phyloP scores from a whole-genome alignment of 2,888 invertebrate species.

The Torymus aiolomorphi region DNA sequence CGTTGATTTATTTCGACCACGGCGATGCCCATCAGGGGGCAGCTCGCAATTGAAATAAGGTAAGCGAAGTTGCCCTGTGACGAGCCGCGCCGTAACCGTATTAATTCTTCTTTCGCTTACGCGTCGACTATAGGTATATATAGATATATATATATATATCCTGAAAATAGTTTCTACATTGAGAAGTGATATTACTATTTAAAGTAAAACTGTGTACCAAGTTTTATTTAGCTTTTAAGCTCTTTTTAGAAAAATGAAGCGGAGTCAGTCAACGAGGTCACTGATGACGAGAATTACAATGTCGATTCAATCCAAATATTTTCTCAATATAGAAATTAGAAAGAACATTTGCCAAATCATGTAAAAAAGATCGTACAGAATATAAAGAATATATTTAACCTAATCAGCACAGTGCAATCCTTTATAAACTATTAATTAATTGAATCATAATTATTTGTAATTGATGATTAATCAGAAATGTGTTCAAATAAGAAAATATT shows the following conservation, averaged over 20 bases:
- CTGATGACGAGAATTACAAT: too few relatives aligned
- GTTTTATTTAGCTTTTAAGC: background rate
- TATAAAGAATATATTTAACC: slow-evolving; percentile 11
- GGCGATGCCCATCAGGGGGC: slow-evolving; percentile 57
- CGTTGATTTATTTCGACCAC: slow-evolving; percentile 49
- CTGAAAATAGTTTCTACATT: slow-evolving; percentile 3
- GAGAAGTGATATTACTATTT: slow-evolving; percentile 12
- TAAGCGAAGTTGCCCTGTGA: slow-evolving; percentile 58
- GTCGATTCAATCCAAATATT: background rate
- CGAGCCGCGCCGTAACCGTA: slow-evolving; percentile 57
- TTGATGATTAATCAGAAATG: slow-evolving; percentile 6
- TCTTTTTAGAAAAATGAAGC: too few relatives aligned
- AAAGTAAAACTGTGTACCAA: background rate
- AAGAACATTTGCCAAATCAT: too few relatives aligned
- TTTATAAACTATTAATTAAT: slow-evolving; percentile 2
- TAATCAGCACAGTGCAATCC: slow-evolving; percentile 14
- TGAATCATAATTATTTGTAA: slow-evolving; percentile 7
- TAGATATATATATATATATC: background rate
- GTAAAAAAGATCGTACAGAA: background rate
- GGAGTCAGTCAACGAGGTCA: too few relatives aligned
- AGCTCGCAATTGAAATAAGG: slow-evolving; percentile 52
- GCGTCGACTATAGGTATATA: background rate
- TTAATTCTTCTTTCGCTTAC: slow-evolving; percentile 2
- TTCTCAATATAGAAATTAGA: background rate
- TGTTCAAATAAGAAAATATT: slow-evolving; percentile 9